Conservation (phyloP, 1,140 invertebrate genomes). For the Anoplophora glabripennis region DNA sequence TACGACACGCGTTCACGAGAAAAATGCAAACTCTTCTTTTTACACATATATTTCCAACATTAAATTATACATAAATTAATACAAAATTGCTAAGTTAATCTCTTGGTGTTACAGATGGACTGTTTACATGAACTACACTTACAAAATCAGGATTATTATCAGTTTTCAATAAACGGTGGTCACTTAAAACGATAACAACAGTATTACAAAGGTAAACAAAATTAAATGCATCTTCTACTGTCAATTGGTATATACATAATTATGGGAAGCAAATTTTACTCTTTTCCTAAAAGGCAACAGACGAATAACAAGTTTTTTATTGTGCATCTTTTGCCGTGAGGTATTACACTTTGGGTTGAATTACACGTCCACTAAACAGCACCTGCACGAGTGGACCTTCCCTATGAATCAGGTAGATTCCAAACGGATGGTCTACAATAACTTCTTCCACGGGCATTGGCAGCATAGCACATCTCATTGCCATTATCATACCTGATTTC, state of each 20-base stretch:
- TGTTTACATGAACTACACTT: no score
- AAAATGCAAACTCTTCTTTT: no score
- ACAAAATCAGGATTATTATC: no score
- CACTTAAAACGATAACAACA: no score
- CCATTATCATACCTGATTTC: conserved; percentile 15
- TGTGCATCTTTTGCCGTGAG: not conserved
- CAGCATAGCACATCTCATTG: conserved; percentile 5
- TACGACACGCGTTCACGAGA: no score
- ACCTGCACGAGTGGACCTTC: not conserved
- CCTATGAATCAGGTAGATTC: conserved; percentile 6
- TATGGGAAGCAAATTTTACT: no score
- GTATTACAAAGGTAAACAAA: no score
- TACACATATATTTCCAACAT: not conserved
- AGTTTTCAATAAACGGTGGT: no score
- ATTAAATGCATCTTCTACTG: no score
- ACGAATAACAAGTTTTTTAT: not conserved
- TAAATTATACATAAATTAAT: not conserved
- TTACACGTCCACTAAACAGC: not conserved
- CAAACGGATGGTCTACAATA: conserved; percentile 27
- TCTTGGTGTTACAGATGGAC: no score
- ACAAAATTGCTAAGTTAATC: not conserved
- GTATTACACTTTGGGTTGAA: not conserved
- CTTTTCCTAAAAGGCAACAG: no score
- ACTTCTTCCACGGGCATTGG: conserved; percentile 5
- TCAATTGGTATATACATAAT: no score